Evolutionary conservation across 2,113 vertebrate species (phyloP).

Genomic region (Tachuris rubrigastra): DNA sequence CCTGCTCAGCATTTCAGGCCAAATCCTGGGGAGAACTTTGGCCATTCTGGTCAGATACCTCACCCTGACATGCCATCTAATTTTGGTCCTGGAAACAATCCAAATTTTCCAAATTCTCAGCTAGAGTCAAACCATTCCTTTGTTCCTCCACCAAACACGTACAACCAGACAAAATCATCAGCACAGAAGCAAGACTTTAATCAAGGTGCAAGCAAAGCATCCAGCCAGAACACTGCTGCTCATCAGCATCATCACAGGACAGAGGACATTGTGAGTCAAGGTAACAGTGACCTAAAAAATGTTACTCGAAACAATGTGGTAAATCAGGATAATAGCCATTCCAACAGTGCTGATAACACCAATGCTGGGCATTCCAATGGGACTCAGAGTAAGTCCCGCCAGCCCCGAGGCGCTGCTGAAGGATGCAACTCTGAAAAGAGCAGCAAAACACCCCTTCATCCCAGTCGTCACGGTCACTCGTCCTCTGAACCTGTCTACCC

Average conservation of each 20-base stretch:
- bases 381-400: conserved; percentile 71
- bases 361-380: conserved; percentile 73
- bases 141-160: conserved; percentile 66
- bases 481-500: conserved; percentile 78
- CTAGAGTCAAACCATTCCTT: conserved; percentile 75
- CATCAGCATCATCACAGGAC: conserved; percentile 72
- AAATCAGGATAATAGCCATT: conserved; percentile 67
- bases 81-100: conserved; percentile 72
- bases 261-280: conserved; percentile 70
- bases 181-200: conserved; percentile 74
- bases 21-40: conserved; percentile 74
- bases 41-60: conserved; percentile 69
- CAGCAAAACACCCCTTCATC: conserved; percentile 69
- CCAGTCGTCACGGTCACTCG: conserved; percentile 64
- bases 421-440: conserved; percentile 68
- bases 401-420: conserved; percentile 62
- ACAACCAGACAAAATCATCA: conserved; percentile 67
- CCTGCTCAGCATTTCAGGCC: conserved; percentile 79
- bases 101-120: conserved; percentile 67
- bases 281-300: conserved; percentile 68
- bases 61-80: conserved; percentile 67
- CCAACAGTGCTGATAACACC: conserved; percentile 67
- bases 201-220: conserved; percentile 68
- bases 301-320: conserved; percentile 53
- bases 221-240: conserved; percentile 57